A percentile compares a stretch with the other conserved stretches of the same genome.
These are phyloP conservation scores for Paramisgurnus dabryanus DNA, from an alignment of 2,113 vertebrate species.

Conservation along the genomic window DNA sequence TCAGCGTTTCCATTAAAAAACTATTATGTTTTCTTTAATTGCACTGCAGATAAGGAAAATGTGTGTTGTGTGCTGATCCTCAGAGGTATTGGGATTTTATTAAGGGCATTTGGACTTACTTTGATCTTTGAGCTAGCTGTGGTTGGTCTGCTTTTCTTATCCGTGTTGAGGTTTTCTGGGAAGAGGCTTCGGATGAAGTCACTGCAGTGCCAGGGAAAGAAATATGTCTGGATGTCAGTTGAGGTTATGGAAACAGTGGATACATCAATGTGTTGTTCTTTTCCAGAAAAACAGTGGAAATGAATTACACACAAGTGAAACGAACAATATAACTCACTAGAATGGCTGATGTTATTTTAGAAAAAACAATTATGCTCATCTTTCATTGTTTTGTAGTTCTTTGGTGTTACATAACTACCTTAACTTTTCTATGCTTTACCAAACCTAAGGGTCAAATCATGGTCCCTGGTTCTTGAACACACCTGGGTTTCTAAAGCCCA, in stretches of 20 bases:
- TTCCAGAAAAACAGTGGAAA: neutral
- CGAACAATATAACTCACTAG: neutral
- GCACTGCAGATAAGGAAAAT: neutral
- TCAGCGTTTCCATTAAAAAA: neutral
- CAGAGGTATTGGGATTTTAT: neutral
- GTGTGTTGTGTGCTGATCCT: neutral
- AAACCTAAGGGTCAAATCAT: neutral
- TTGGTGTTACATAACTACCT: neutral
- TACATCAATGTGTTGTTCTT: neutral
- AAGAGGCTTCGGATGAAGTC: slow-evolving; percentile 88
- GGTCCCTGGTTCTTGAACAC: too few relatives aligned
- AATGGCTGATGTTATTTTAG: neutral
- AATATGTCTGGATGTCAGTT: slow-evolving; percentile 6
- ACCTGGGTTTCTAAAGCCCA: too few relatives aligned
- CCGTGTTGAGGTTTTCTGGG: slow-evolving; percentile 89
- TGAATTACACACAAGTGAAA: too few relatives aligned
- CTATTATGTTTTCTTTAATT: neutral
- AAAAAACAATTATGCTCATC: slow-evolving; percentile 1
- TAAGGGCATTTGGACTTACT: slow-evolving; percentile 65
- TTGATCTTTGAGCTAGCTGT: slow-evolving; percentile 93
- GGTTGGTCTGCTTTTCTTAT: slow-evolving; percentile 91
- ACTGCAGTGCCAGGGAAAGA: slow-evolving; percentile 61
- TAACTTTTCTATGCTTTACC: neutral
- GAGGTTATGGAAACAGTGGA: neutral
- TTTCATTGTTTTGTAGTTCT: slow-evolving; percentile 3